Base-by-base conservation (phyloP, 1,140 invertebrate genomes). In the Coenobita brevimanus region DNA sequence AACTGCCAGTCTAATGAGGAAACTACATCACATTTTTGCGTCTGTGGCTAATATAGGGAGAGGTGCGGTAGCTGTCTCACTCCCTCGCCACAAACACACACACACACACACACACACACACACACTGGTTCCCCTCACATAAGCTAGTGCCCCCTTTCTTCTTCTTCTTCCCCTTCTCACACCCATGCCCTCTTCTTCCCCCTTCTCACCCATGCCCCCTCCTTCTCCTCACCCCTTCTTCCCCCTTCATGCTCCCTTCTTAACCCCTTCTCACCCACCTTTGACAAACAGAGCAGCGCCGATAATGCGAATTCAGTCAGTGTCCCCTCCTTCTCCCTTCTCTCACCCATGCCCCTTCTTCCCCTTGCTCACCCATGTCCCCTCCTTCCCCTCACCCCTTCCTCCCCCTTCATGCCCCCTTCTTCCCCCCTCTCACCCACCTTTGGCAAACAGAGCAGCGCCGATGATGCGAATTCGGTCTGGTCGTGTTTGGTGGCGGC, bases 271-370 rank as follows among this genome's bases (percentile, higher is more conserved):
- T 79, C 75, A 79, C 71, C 83, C 82, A 79, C 75, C 83, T 78
- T 79, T 76, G 41, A 62, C 73, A 78, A 79, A 86, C 73, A 86
- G 33, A 67, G 83, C 73, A 69, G 83, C 73, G 75, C 60, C 75
- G 83, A 79, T 76, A 62, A 87, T 69, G 84, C 84, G 84, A 80
- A 87, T 71, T 87, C 84, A 80, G 84, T 67, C 43, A 79, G 84
- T 69, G 50, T 57, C 15, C 73, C 36, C 36, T 27, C 36, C n/a
- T n/a, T n/a, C n/a, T n/a, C n/a, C n/a, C n/a, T n/a, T n/a, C n/a
- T n/a, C n/a, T n/a, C n/a, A n/a, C n/a, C n/a, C n/a, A n/a, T n/a
- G n/a, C n/a, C n/a, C n/a, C n/a, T n/a, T n/a, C n/a, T n/a, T n/a
- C n/a, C n/a, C n/a, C n/a, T n/a, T n/a, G n/a, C n/a, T n/a, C n/a